phyloP scores from a whole-genome alignment of 2,888 invertebrate species.

The Ophioninae sp. region DNA sequence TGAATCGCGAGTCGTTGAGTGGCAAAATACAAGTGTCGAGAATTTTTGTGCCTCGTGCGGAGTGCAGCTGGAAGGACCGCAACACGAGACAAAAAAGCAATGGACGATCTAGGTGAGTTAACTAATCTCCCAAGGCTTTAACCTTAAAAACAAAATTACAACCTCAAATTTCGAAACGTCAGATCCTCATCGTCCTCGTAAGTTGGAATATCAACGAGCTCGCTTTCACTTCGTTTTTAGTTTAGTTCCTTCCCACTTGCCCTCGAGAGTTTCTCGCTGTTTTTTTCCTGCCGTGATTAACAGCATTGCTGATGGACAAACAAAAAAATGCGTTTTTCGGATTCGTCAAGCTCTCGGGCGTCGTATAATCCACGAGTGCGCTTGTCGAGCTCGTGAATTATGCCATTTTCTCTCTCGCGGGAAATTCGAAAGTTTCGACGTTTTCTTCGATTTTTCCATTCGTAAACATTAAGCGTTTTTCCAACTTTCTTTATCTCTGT shows the following conservation, averaged over 20 bases:
- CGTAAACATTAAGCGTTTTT: neutral
- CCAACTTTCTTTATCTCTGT: neutral
- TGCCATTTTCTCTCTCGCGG: constrained; percentile 22
- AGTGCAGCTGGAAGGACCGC: neutral
- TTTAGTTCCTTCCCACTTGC: neutral
- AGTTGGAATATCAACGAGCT: too few species aligned
- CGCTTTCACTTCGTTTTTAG: too few species aligned
- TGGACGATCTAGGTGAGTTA: constrained; percentile 62
- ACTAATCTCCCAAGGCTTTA: constrained; percentile 42
- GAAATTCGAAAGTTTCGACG: constrained; percentile 31
- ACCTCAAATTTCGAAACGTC: constrained; percentile 6
- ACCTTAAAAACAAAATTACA: constrained; percentile 49
- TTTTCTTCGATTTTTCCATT: neutral
- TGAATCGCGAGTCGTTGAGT: constrained; percentile 6
- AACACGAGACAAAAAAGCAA: constrained; percentile 25
- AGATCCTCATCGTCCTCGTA: neutral
- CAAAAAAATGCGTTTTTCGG: too few species aligned
- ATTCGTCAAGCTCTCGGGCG: too few species aligned
- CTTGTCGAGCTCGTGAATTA: constrained; percentile 1
- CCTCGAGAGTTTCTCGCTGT: neutral
- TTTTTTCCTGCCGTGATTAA: too few species aligned
- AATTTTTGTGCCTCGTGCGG: constrained; percentile 17
- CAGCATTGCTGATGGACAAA: too few species aligned
- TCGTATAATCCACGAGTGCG: too few species aligned
- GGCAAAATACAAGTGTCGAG: neutral